Conservation (phyloP, 1,140 invertebrate genomes). For the Trichoplusia ni region DNA sequence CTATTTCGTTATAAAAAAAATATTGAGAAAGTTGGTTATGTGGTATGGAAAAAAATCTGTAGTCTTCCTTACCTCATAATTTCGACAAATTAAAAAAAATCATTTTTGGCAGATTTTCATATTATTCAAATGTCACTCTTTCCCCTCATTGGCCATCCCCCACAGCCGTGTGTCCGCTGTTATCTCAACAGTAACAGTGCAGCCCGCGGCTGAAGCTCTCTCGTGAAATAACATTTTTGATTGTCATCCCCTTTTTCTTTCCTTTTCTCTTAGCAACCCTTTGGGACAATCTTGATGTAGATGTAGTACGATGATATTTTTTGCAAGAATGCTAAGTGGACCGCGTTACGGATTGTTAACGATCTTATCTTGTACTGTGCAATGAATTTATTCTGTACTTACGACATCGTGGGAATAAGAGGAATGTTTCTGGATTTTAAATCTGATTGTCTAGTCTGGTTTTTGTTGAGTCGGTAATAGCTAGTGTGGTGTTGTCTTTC, state of each 20-base stretch:
- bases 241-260: slow-evolving; percentile 33
- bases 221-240: slow-evolving; percentile 47
- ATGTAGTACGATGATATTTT: slow-evolving; percentile 32
- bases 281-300: slow-evolving; percentile 24
- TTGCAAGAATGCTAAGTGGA: slow-evolving; percentile 25
- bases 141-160: neutral
- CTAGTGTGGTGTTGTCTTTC: no score
- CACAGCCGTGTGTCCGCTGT: slow-evolving; percentile 13
- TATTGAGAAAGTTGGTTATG: no score
- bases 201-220: slow-evolving; percentile 34
- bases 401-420: neutral
- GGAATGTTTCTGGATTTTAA: no score
- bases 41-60: no score
- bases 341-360: neutral
- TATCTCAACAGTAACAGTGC: slow-evolving; percentile 10
- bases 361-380: neutral
- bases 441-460: no score
- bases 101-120: no score
- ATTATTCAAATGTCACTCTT: no score
- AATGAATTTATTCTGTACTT: neutral
- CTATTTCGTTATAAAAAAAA: no score
- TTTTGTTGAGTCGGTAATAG: no score
- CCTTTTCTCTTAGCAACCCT: slow-evolving; percentile 34
- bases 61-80: no score
- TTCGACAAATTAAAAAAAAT: no score